A percentile compares a stretch with the other conserved stretches of the same genome.
Conservation (phyloP, 2,888 invertebrate species). For the Hanleya hanleyi region DNA sequence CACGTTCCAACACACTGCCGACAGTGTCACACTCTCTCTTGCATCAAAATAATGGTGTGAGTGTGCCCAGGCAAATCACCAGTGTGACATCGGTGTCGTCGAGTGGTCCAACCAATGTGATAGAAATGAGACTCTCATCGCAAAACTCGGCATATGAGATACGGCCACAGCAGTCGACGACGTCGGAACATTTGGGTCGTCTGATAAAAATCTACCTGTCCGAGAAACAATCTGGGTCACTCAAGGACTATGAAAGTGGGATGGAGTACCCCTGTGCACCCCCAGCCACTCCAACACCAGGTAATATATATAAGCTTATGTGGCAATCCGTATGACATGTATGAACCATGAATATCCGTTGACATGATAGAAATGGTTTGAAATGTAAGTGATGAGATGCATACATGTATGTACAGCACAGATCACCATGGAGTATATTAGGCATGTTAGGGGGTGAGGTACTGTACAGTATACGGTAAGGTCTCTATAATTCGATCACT, state of each 20-base stretch:
- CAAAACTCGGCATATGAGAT: neutral
- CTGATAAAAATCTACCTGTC: constrained; percentile 60
- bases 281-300: constrained; percentile 65
- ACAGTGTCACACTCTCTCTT: neutral
- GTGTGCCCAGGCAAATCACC: neutral
- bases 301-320: constrained; percentile 36
- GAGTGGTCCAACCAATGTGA: neutral
- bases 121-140: neutral
- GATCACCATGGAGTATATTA: no score
- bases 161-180: neutral
- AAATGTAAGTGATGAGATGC: no score
- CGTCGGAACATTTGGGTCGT: constrained; percentile 12
- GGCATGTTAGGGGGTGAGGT: no score
- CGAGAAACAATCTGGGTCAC: constrained; percentile 58
- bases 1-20: neutral
- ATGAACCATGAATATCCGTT: no score
- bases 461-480: no score
- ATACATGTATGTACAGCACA: no score
- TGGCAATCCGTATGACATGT: neutral
- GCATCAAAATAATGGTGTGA: no score
- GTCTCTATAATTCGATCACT: no score
- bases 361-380: no score
- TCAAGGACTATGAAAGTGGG: constrained; percentile 61
- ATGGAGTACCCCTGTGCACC: constrained; percentile 61
- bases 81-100: neutral